Base-by-base conservation (phyloP, 2,888 invertebrate genomes). In the Xestia sexstrigata region DNA sequence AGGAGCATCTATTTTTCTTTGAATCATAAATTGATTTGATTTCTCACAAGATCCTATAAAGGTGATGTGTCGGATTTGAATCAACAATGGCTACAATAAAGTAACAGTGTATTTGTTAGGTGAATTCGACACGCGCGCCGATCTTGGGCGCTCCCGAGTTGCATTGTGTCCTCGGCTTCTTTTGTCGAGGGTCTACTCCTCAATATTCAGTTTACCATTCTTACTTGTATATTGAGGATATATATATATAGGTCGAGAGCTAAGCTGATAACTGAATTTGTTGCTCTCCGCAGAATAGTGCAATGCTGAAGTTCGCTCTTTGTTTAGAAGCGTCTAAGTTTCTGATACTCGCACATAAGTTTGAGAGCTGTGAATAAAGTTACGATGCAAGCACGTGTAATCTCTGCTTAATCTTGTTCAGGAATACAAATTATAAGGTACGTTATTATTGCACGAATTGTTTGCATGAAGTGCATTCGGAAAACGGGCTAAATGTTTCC, bases 81-180 rank as follows among this genome's bases (percentile, higher is more conserved):
- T 68, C 77, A 75, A 87, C 87, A 84, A 81, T 81, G 60, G 65
- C 67, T 52, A 75, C 77, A 77, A 85, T 74, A 80, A 66, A 63
- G 63, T 76, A 86, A 84, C 79, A 76, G 79, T 79, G 63, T 79
- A 76, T 75, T 84, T 85, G 70, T 84, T 68, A 35, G 65, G 73
- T 72, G 73, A 81, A 83, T 86, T 72, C 71, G 84, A 84, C 63
- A 86, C 87, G 84, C 79, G 86, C 78, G 75, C 78, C 75, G 78
- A 71, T 73, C 63, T 60, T 65, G 74, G 70, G 73, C 66, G 76
- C 77, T 66, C 78, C 83, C 58, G 69, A 72, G 76, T 65, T 78
- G 67, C 75, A 85, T 87, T 87, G 88, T 88, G 60, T 60, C 55
- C 42, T 78, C 76, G 75, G 76, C 84, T 77, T 75, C 82, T 77